Evolutionary conservation across 2,797 vertebrate species (phyloP), one percentile per base, ranked within the genome.

Genomic region (Lates japonicus): DNA sequence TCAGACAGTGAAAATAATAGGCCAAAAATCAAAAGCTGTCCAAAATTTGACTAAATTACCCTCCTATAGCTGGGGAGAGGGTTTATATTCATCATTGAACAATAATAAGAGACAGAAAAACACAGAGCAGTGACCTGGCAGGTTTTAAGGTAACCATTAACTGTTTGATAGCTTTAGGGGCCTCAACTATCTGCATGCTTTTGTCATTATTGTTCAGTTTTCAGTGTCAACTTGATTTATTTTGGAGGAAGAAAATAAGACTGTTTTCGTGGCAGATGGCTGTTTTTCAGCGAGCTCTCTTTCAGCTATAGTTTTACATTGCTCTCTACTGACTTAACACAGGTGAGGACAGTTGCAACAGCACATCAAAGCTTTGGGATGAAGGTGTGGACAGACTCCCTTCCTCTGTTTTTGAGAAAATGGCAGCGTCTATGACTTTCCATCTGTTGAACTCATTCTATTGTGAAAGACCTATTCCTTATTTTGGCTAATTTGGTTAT

Each of bases 41-140:
- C 35, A 64, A 86, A 82, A 69, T 73, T 33, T 66, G 69, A 57
- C 74, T 84, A 84, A 88, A 87, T 88, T 60, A 75, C 67, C 72
- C 70, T 77, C 14, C 66, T 82, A 61, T 84, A 73, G 74, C 57
- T 48, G 46, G 7, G 57, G 65, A 77, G 29, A 70, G 61, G 57
- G 25, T 55, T 81, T 70, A 73, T 79, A 60, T 77, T 75, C 76
- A 83, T 80, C 68, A 37, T 71, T 31, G 49, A 62, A 61, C 62
- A 76, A 85, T 82, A 80, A 82, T 64, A 54, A 70, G 63, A 69
- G 74, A 58, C n/a, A 59, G 59, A 73, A 78, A 70, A 84, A 65
- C 64, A 64, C 60, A 22, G 65, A 46, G 55, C 81, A 73, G 76
- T 85, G 74, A 85, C 80, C 80, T 80, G 84, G 75, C 85, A 85